phyloP scores from a whole-genome alignment of 2,888 invertebrate species.

The Amitus sp. region DNA sequence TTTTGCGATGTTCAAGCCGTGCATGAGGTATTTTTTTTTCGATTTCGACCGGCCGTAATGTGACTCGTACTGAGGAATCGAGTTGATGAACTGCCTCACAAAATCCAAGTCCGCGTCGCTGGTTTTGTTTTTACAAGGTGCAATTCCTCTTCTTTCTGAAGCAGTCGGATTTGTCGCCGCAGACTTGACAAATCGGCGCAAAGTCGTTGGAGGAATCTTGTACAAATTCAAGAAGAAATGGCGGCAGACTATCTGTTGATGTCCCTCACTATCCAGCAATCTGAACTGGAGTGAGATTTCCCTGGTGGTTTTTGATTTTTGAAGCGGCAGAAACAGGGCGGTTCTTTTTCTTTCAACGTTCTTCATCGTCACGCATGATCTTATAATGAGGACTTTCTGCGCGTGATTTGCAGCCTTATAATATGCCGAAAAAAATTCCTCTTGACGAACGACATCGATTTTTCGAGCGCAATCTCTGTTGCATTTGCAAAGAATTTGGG shows the following conservation, averaged over 20 bases:
- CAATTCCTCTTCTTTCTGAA: conserved; percentile 7
- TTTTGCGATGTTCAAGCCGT: conserved; percentile 12
- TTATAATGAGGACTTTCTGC: conserved; percentile 9
- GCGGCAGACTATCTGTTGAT: conserved; percentile 12
- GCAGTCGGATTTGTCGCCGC: conserved; percentile 6
- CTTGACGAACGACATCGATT: conserved; percentile 15
- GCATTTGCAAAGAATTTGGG: conserved; percentile 19
- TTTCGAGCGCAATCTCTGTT: conserved; percentile 14
- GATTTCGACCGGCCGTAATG: conserved; percentile 16
- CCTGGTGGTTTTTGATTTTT: too few species aligned
- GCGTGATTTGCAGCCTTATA: conserved; percentile 8
- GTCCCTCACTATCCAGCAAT: conserved; percentile 1
- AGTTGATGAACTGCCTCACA: conserved; percentile 17
- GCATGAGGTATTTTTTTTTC: conserved; percentile 11
- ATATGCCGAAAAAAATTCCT: conserved; percentile 13
- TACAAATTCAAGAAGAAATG: conserved; percentile 7
- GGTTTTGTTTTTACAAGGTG: not conserved
- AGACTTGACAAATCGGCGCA: conserved; percentile 12
- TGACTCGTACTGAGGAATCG: conserved; percentile 18
- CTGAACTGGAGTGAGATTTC: too few species aligned
- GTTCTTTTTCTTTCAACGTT: not conserved
- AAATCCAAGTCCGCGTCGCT: conserved; percentile 8
- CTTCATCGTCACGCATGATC: not conserved
- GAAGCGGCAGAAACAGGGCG: not conserved
- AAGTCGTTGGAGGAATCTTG: conserved; percentile 10